Base-by-base conservation (phyloP, 2,888 invertebrate species). In the Trichogramma evanescens region DNA sequence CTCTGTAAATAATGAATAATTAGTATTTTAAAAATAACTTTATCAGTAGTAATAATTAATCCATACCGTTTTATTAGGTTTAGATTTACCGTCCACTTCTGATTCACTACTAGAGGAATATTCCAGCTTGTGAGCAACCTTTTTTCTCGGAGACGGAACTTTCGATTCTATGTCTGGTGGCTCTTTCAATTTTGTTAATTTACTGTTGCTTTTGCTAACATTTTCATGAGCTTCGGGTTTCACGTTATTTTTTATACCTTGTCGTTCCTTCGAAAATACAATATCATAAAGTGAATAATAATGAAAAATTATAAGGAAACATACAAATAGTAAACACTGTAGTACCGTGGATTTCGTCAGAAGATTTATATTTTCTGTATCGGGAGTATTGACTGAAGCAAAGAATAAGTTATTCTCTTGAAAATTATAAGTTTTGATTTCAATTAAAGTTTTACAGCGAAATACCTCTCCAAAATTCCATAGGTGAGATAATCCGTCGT, bases 401-500 rank as follows among this genome's bases (percentile, higher is more conserved):
- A 26, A 26, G 26, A 26, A 26, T 26, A 26, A 26, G 26, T 26
- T 26, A 54, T 26, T 41, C 5, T 5, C n/a, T 49, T 6, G 52
- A 8, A 56, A 55, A 41, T 48, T 10, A 52, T 3, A 58, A 55
- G 52, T 13, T 26, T 9, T 57, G 5, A 6, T 52, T 52, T 43
- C 6, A 42, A 42, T n/a, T 42, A 6, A 51, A 6, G 6, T 45
- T 54, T 42, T 41, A 49, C 51, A 52, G 6, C 56, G 61, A 55
- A 54, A 58, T 59, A 72, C 73, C 73, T 7, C 63, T 59, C 74
- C 74, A 75, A 50, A 70, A 75, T 61, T 59, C 66, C 41, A 74
- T 57, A 5, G 70, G 67, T 4, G 71, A 72, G 39, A 74, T 13
- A 54, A 72, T 70, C 55, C 62, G 67, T 49, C 73, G 69, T 13